Percentiles rank a stretch among this genome's conserved stretches.
Conservation (phyloP, 2,888 invertebrate species). For the Aspidiotus destructor region DNA sequence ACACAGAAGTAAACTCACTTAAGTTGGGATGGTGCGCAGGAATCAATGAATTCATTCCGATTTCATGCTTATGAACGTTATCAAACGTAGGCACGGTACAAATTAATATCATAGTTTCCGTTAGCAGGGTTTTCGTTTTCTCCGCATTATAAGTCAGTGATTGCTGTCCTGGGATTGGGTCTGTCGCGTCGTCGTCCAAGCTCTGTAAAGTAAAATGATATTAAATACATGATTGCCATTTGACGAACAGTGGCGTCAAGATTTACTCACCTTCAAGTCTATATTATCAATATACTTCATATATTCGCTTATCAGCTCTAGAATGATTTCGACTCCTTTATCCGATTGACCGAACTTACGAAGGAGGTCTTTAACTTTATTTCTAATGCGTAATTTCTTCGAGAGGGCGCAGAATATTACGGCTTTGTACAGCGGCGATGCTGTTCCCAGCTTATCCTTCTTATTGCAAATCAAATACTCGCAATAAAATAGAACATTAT, state of each 20-base stretch:
- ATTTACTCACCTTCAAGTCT: conserved; percentile 20
- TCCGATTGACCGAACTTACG: conserved; percentile 6
- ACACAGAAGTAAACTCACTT: conserved; percentile 39
- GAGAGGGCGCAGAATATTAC: conserved; percentile 17
- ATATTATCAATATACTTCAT: conserved; percentile 14
- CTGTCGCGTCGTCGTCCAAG: not conserved
- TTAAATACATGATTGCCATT: not conserved
- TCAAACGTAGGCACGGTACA: conserved; percentile 42
- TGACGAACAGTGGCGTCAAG: not conserved
- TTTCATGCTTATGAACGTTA: conserved; percentile 22
- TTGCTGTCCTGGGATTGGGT: not conserved
- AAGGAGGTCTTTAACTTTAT: conserved; percentile 15
- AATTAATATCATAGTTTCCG: conserved; percentile 42
- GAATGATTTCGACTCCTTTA: conserved; percentile 18
- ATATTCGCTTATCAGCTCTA: conserved; percentile 23
- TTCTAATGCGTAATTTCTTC: conserved; percentile 8
- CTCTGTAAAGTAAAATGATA: not conserved
- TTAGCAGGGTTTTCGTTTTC: conserved; percentile 9
- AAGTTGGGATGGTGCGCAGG: conserved; percentile 68
- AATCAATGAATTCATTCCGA: conserved; percentile 50
- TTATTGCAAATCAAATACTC: conserved; percentile 26
- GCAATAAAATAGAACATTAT: conserved; percentile 25
- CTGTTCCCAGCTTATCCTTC: conserved; percentile 14
- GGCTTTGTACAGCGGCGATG: conserved; percentile 25
- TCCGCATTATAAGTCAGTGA: conserved; percentile 1